A percentile compares a stretch with the other conserved stretches of the same genome.
These are phyloP conservation scores for Cheirogaleus major DNA, from an alignment of 2,797 vertebrate species.

Conservation along the genomic window DNA sequence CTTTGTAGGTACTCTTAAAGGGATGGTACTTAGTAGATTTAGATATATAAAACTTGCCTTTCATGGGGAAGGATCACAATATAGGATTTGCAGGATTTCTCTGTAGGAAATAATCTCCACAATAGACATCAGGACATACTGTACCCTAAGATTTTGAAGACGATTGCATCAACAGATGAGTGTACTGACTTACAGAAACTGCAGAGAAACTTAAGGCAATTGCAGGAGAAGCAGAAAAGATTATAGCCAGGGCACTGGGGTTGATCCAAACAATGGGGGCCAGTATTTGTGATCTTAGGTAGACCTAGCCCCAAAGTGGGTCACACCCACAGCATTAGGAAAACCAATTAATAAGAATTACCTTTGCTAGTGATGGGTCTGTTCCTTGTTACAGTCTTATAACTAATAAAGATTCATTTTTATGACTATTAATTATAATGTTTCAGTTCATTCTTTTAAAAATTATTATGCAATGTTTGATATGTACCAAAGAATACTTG, in stretches of 20 bases:
- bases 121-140: background rate
- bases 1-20: conserved; percentile 37
- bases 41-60: background rate
- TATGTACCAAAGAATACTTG: background rate
- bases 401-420: conserved; percentile 1
- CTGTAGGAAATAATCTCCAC: background rate
- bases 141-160: background rate
- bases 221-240: background rate
- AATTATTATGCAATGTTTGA: background rate
- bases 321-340: background rate
- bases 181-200: background rate
- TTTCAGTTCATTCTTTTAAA: conserved; percentile 25
- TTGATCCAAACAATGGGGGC: background rate
- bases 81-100: background rate
- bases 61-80: background rate
- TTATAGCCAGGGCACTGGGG: background rate
- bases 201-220: background rate
- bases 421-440: background rate
- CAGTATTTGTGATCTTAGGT: background rate
- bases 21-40: background rate
- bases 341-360: background rate
- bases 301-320: background rate
- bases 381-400: background rate
- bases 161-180: background rate
- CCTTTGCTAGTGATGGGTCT: background rate